These are phyloP conservation scores for Maccullochella peelii DNA, from an alignment of 2,113 vertebrate genomes.

Conservation along the genomic window DNA sequence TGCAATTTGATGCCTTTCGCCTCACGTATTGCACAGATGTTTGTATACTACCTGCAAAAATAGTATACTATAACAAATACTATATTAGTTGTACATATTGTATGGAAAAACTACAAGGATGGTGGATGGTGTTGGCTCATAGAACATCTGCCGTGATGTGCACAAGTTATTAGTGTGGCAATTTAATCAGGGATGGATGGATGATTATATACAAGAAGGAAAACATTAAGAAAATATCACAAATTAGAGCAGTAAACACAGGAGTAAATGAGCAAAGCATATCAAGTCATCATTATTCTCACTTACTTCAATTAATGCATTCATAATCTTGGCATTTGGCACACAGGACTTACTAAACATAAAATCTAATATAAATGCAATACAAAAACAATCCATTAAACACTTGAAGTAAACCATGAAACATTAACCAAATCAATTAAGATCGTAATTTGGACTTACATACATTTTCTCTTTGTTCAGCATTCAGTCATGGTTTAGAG, in stretches of 20 bases:
- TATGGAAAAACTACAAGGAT: neutral
- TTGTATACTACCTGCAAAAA: neutral
- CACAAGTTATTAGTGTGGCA: slow-evolving; percentile 5
- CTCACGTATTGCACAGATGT: neutral
- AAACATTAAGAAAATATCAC: slow-evolving; percentile 27
- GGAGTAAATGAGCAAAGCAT: slow-evolving; percentile 30
- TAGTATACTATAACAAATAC: neutral
- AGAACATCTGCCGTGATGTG: neutral
- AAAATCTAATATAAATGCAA: slow-evolving; percentile 12
- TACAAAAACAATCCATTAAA: slow-evolving; percentile 18
- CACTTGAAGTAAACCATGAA: slow-evolving; percentile 8
- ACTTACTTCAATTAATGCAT: slow-evolving; percentile 33
- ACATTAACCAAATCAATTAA: slow-evolving; percentile 13
- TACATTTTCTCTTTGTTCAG: slow-evolving; percentile 1
- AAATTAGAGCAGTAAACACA: slow-evolving; percentile 27
- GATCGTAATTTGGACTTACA: neutral
- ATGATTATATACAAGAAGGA: slow-evolving; percentile 15
- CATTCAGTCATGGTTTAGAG: neutral
- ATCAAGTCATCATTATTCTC: slow-evolving; percentile 37
- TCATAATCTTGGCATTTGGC: slow-evolving; percentile 23
- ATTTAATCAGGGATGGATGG: slow-evolving; percentile 28
- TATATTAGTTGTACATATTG: neutral
- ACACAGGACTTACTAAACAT: slow-evolving; percentile 13
- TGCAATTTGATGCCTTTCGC: neutral
- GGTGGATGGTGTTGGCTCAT: neutral